A percentile compares a stretch with the other conserved stretches of the same genome.
These are phyloP conservation scores for Hipparchia sbordonii DNA, from an alignment of 2,888 invertebrate species.

Conservation along the genomic window DNA sequence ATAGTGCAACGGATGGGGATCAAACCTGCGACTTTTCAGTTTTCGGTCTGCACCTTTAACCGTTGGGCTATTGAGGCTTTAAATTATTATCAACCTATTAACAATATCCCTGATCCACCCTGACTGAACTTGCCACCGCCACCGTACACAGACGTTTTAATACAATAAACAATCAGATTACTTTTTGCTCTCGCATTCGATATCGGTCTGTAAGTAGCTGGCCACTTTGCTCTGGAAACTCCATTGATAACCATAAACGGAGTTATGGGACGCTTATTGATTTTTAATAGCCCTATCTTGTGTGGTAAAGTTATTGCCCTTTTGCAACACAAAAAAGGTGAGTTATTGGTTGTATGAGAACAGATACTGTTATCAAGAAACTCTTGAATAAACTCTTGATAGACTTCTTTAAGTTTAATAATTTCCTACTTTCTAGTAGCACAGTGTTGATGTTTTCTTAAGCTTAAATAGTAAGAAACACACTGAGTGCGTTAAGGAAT, in stretches of 20 bases:
- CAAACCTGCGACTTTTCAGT: too few species aligned
- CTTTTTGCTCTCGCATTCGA: constrained; percentile 62
- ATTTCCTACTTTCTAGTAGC: too few species aligned
- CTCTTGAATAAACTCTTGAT: background rate
- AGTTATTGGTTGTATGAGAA: background rate
- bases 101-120: background rate
- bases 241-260: constrained; percentile 37
- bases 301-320: constrained; percentile 42
- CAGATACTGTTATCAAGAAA: background rate
- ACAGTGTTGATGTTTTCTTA: too few species aligned
- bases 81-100: background rate
- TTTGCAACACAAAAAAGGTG: background rate
- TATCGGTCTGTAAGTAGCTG: constrained; percentile 46
- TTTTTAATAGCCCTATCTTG: constrained; percentile 59
- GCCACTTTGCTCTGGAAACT: constrained; percentile 45
- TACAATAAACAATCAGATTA: constrained; percentile 74
- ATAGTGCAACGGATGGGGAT: too few species aligned
- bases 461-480: too few species aligned
- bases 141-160: constrained; percentile 73
- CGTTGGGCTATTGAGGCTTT: too few species aligned
- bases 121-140: constrained; percentile 41
- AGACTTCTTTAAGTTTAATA: too few species aligned
- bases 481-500: too few species aligned
- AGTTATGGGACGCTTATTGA: constrained; percentile 50
- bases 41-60: too few species aligned